Evolutionary conservation across 2,888 invertebrate genomes (phyloP).

Genomic region (Ochropacha duplaris): DNA sequence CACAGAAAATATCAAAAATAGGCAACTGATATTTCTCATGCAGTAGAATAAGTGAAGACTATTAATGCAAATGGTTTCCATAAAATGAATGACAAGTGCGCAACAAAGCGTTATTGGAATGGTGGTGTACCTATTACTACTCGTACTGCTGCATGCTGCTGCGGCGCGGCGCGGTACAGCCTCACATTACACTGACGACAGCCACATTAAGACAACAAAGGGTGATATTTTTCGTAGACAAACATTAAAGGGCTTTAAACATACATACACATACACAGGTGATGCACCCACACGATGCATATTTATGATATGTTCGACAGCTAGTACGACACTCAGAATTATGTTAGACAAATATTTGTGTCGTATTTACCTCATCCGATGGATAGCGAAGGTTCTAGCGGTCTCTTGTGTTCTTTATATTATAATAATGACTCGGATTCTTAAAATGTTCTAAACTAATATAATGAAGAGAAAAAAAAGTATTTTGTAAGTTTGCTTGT

Average conservation of each 20-base stretch:
- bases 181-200: slow-evolving; percentile 46
- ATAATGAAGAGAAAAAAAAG: no score
- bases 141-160: slow-evolving; percentile 14
- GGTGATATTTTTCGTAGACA: slow-evolving; percentile 77
- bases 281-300: slow-evolving; percentile 71
- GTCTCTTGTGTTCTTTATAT: background rate
- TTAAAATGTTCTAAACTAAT: no score
- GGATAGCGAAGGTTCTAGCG: slow-evolving; percentile 23
- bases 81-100: background rate
- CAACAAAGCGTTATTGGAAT: slow-evolving; percentile 9
- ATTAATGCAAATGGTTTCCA: background rate
- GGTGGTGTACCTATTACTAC: no score
- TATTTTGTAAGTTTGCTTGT: no score
- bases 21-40: background rate
- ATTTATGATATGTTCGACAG: slow-evolving; percentile 77
- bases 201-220: slow-evolving; percentile 68
- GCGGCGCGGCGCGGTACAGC: slow-evolving; percentile 31
- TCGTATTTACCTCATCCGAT: slow-evolving; percentile 49
- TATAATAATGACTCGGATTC: background rate
- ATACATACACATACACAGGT: slow-evolving; percentile 64
- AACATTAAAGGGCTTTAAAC: slow-evolving; percentile 68
- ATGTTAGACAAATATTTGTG: slow-evolving; percentile 66
- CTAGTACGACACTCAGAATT: slow-evolving; percentile 65
- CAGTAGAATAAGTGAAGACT: background rate
- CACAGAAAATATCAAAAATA: background rate